Evolutionary conservation across 2,888 invertebrate genomes (phyloP), one percentile per base, ranked within the genome.

Genomic region (Apodemia mormo): DNA sequence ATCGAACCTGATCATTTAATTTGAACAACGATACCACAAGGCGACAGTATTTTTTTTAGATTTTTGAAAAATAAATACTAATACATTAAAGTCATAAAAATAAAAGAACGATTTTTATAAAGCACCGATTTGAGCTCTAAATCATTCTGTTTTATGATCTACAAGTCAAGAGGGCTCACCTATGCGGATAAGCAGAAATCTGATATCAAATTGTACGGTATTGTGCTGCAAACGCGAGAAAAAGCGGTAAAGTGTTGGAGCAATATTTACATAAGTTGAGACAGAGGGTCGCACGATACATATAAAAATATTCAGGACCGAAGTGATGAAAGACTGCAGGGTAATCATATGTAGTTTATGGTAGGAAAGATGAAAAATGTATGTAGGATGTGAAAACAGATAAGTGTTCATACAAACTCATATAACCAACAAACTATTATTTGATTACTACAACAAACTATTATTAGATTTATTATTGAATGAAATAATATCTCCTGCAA

Each of bases 191-290:
- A 91, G 87, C 82, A 73, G 77, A 85, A 83, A 86, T 86, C 83
- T 82, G 79, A 82, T 86, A 83, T 90, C 91, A 92, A 92, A 92
- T 93, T 92, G 92, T 86, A 82, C 81, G 81, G 87, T 86, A 92
- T 92, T 92, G 92, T 91, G 87, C 82, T 85, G 81, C 87, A 91
- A 91, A 91, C 85, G 88, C 85, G 90, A 87, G 88, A 91, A 92
- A 93, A 90, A 90, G 78, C 80, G 86, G 89, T 90, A 92, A 45
- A 45, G 90, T 92, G 92, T 93, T 89, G 86, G 90, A 87, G 85
- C 85, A 84, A 78, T 80, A 92, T 93, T 93, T 90, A 90, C 92
- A 93, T 92, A 92, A 92, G 88, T 91, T 87, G 92, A 89, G 91
- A 89, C 92, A 92, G 90, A 92, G 91, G 87, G 84, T 84, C 82